Conservation (phyloP, 2,797 vertebrate genomes). For the Tympanoctomys barrerae region DNA sequence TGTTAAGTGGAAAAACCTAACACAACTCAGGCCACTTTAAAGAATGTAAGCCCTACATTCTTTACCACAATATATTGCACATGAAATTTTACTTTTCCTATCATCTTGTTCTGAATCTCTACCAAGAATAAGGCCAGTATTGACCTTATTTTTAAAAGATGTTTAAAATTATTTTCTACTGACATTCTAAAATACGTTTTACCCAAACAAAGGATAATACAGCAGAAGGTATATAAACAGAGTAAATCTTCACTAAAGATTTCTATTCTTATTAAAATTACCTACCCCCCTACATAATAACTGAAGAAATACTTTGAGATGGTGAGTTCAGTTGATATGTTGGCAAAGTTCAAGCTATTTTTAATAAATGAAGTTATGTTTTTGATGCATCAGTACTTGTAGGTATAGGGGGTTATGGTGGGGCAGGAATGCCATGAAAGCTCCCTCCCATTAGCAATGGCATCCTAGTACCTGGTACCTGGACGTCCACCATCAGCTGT, state of each 20-base stretch:
- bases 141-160: not conserved
- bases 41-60: not conserved
- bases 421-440: not conserved
- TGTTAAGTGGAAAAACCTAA: not conserved
- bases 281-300: not conserved
- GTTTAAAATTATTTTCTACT: slow-evolving; percentile 2
- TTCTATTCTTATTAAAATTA: not conserved
- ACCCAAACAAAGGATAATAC: not conserved
- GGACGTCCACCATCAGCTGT: not conserved
- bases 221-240: not conserved
- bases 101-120: not conserved
- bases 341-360: not conserved
- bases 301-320: slow-evolving; percentile 27
- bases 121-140: not conserved
- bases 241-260: not conserved
- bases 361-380: not conserved
- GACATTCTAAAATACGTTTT: not conserved
- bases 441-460: not conserved
- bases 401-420: not conserved
- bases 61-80: not conserved
- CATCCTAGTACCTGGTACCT: not conserved
- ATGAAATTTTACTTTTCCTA: not conserved
- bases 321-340: not conserved
- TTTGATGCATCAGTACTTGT: not conserved
- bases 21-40: not conserved